Evolutionary conservation across 2,113 vertebrate genomes (phyloP).

Genomic region (Scolopax mira): DNA sequence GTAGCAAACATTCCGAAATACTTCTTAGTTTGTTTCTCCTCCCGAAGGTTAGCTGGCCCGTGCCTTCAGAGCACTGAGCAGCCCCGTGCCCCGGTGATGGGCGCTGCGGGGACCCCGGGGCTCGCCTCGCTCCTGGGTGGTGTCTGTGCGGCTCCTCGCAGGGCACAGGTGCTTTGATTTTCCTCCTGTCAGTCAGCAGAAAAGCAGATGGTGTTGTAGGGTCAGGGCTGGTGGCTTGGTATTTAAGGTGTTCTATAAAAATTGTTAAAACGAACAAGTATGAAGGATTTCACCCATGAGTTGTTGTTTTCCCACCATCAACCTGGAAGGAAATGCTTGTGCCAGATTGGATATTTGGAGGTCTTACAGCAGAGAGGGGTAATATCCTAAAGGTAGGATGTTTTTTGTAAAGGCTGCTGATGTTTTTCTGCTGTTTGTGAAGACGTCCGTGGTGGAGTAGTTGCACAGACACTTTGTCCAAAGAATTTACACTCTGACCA

Average conservation of each 20-base stretch:
- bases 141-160: neutral
- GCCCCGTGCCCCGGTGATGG: fast-evolving
- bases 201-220: no score
- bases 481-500: neutral
- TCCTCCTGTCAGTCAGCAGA: neutral
- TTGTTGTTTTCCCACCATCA: fast-evolving
- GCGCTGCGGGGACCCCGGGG: fast-evolving
- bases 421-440: neutral
- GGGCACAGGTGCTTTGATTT: neutral
- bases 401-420: neutral
- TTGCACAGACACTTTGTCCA: neutral
- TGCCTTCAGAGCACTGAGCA: neutral
- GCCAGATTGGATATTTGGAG: neutral
- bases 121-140: neutral
- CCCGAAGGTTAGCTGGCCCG: no score
- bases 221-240: fast-evolving
- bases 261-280: neutral
- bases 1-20: neutral
- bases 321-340: neutral
- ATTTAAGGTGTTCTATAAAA: neutral
- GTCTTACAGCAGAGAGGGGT: neutral
- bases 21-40: neutral
- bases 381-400: neutral
- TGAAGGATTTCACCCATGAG: neutral
- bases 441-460: neutral